Percentiles rank a stretch among this genome's conserved stretches.
phyloP scores from a whole-genome alignment of 2,888 invertebrate species.

The Apantesis nais region DNA sequence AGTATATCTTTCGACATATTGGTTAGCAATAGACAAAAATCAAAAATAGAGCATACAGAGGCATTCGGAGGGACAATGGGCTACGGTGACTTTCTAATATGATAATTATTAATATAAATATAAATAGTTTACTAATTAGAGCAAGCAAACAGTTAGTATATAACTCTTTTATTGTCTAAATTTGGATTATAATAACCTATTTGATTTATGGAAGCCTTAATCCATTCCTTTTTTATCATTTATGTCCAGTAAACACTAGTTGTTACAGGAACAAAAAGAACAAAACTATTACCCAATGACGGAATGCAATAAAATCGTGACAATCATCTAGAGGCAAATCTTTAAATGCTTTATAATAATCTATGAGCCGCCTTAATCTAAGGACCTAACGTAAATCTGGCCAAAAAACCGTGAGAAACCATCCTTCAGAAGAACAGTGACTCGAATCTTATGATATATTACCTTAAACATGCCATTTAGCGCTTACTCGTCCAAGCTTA shows the following conservation, averaged over 20 bases:
- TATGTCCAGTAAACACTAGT: constrained; percentile 5
- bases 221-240: constrained; percentile 7
- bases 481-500: constrained; percentile 82
- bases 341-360: constrained; percentile 54
- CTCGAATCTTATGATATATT: constrained; percentile 81
- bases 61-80: not conserved
- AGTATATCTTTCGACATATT: not conserved
- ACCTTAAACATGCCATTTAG: constrained; percentile 84
- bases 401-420: constrained; percentile 77
- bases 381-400: constrained; percentile 62
- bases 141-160: not conserved
- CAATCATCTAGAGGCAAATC: constrained; percentile 79
- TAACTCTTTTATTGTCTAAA: not conserved
- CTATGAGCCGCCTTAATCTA: constrained; percentile 65
- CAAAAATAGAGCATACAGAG: not conserved
- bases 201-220: constrained; percentile 6
- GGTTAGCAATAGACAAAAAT: not conserved
- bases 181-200: not conserved
- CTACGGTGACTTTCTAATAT: not conserved
- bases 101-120: too few species aligned
- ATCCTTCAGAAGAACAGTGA: constrained; percentile 72
- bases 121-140: too few species aligned
- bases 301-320: constrained; percentile 70
- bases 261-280: constrained; percentile 13
- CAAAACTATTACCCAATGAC: constrained; percentile 35